These are phyloP conservation scores for Hydrozoanthus tunicans DNA, from an alignment of 64 coral and sea anemone species.

Conservation along the genomic window DNA sequence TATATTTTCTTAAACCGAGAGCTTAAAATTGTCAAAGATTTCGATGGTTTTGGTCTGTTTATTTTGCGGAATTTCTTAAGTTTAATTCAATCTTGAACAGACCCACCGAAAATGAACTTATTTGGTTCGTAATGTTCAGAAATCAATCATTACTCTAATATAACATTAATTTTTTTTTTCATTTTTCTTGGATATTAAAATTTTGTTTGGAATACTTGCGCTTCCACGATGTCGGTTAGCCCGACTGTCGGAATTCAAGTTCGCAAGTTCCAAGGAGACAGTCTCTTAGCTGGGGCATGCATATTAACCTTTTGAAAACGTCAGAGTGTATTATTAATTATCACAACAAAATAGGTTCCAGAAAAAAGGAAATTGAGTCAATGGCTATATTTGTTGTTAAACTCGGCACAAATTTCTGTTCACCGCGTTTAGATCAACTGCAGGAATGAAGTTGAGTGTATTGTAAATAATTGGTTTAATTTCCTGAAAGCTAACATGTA, in stretches of 20 bases:
- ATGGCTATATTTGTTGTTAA: background rate
- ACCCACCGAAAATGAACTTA: background rate
- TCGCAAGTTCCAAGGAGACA: background rate
- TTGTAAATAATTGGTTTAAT: too few relatives aligned
- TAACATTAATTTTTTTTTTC: background rate
- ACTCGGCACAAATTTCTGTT: too few relatives aligned
- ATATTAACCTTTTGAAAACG: background rate
- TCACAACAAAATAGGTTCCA: background rate
- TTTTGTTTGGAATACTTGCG: too few relatives aligned
- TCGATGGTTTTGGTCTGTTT: background rate
- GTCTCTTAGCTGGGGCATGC: background rate
- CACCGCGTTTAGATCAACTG: too few relatives aligned
- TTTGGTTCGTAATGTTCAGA: background rate
- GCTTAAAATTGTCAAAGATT: background rate
- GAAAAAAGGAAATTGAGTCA: background rate
- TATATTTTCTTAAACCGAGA: background rate
- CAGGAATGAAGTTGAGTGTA: too few relatives aligned
- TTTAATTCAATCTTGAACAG: too few relatives aligned
- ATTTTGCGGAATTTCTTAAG: background rate
- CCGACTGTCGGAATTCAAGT: background rate
- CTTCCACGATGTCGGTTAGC: too few relatives aligned
- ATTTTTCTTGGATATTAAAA: background rate
- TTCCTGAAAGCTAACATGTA: too few relatives aligned
- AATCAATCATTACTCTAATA: background rate
- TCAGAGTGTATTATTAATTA: too few relatives aligned